These are phyloP conservation scores for Syrmaticus mikado DNA, from an alignment of 2,113 vertebrate species.

Conservation along the genomic window DNA sequence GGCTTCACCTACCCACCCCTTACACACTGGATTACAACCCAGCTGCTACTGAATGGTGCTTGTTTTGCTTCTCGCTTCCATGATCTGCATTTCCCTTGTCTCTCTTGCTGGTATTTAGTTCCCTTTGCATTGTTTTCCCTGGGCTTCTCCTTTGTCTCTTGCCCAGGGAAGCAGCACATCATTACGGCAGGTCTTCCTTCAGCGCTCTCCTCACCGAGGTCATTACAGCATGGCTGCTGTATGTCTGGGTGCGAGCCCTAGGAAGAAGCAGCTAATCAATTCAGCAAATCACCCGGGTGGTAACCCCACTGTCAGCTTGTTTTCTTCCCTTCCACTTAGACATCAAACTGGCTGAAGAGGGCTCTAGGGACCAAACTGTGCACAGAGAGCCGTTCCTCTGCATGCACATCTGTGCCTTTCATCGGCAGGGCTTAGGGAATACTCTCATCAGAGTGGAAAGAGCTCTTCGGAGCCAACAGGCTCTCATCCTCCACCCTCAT, in stretches of 20 bases:
- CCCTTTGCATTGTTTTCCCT: slow-evolving; percentile 23
- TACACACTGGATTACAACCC: not conserved
- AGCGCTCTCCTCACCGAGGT: slow-evolving; percentile 39
- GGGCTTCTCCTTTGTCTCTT: slow-evolving; percentile 62
- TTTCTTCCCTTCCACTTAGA: slow-evolving; percentile 77
- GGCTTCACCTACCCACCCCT: not conserved
- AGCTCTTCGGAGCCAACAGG: slow-evolving; percentile 37
- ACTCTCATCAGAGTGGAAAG: slow-evolving; percentile 13
- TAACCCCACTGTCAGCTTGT: slow-evolving; percentile 75
- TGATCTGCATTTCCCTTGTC: slow-evolving; percentile 16
- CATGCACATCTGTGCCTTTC: slow-evolving; percentile 75
- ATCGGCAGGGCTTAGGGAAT: slow-evolving; percentile 72
- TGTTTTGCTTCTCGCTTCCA: not conserved
- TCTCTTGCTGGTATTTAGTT: slow-evolving; percentile 36
- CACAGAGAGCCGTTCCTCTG: slow-evolving; percentile 64
- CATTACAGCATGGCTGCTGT: slow-evolving; percentile 54
- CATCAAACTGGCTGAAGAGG: slow-evolving; percentile 74
- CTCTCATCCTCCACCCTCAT: not conserved
- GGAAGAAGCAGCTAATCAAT: slow-evolving; percentile 70
- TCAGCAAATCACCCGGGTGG: slow-evolving; percentile 76
- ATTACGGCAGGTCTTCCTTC: slow-evolving; percentile 61
- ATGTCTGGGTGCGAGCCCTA: slow-evolving; percentile 52
- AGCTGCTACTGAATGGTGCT: slow-evolving; percentile 2
- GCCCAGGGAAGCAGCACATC: slow-evolving; percentile 48
- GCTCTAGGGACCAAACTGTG: slow-evolving; percentile 61